Percentiles rank a stretch among this genome's conserved stretches.
Evolutionary conservation across 2,113 vertebrate species (phyloP).

Genomic region (Pseudolaguvia tuberculata): DNA sequence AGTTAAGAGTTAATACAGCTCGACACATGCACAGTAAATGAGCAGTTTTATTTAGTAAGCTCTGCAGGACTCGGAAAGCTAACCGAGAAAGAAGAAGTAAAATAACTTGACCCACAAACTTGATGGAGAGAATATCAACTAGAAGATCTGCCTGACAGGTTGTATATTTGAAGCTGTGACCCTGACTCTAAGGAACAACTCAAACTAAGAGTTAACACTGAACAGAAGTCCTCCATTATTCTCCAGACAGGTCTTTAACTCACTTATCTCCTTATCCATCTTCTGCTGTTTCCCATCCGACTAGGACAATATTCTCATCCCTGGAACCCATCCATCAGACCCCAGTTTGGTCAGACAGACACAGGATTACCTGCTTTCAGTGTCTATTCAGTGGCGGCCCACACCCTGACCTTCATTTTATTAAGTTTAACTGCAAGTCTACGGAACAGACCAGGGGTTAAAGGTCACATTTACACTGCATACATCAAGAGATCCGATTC

Average conservation of each 20-base stretch:
- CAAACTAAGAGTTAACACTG: constrained; percentile 15
- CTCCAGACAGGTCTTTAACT: constrained; percentile 33
- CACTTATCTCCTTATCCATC: constrained; percentile 45
- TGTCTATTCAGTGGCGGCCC: constrained; percentile 52
- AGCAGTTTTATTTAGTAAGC: not conserved
- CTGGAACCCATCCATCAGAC: constrained; percentile 58
- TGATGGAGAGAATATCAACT: not conserved
- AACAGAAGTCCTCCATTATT: constrained; percentile 34
- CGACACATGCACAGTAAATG: not conserved
- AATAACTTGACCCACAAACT: not conserved
- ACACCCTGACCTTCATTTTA: too few relatives aligned
- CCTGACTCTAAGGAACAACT: constrained; percentile 24
- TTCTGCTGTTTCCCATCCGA: constrained; percentile 35
- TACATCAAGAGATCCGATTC: too few relatives aligned
- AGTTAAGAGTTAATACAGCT: not conserved
- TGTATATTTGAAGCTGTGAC: constrained; percentile 3
- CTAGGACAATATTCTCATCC: constrained; percentile 31
- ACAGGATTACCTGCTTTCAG: constrained; percentile 39
- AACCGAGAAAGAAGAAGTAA: not conserved
- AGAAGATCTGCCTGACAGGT: not conserved
- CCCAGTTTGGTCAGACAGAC: constrained; percentile 35
- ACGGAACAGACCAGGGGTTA: constrained; percentile 4
- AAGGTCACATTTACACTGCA: too few relatives aligned
- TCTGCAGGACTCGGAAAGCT: not conserved
- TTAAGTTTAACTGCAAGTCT: constrained; percentile 67